phyloP scores from a whole-genome alignment of 1,140 invertebrate genomes.

The Protaetia brevitarsis region DNA sequence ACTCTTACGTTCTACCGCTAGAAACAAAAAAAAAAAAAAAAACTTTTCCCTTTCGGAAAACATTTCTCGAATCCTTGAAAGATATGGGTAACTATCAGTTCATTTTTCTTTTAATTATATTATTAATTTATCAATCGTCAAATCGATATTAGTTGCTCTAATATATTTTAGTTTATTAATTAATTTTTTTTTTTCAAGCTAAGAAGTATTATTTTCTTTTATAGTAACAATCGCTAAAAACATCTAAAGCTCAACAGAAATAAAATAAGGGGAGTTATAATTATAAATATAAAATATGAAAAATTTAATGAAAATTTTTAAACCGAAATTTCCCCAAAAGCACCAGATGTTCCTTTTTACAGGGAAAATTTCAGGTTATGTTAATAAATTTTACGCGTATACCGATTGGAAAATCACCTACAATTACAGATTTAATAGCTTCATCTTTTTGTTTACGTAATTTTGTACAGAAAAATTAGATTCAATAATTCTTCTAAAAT shows the following conservation, averaged over 20 bases:
- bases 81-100: conserved; percentile 14
- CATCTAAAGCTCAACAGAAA: conserved; percentile 12
- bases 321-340: background rate
- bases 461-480: too few relatives aligned
- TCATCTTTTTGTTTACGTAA: too few relatives aligned
- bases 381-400: conserved; percentile 13
- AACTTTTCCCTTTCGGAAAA: background rate
- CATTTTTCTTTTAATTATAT: background rate
- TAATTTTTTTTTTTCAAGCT: too few relatives aligned
- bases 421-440: too few relatives aligned
- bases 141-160: too few relatives aligned
- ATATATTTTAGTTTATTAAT: too few relatives aligned
- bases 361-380: background rate
- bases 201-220: too few relatives aligned
- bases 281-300: background rate
- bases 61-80: background rate
- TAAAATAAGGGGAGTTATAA: too few relatives aligned
- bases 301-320: background rate
- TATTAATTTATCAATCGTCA: background rate
- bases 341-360: background rate
- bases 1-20: background rate
- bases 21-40: background rate
- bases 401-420: background rate
- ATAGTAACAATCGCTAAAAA: conserved; percentile 13
- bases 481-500: too few relatives aligned